Base-by-base conservation (phyloP, 2,888 invertebrate species). In the Standfussiana lucernea region DNA sequence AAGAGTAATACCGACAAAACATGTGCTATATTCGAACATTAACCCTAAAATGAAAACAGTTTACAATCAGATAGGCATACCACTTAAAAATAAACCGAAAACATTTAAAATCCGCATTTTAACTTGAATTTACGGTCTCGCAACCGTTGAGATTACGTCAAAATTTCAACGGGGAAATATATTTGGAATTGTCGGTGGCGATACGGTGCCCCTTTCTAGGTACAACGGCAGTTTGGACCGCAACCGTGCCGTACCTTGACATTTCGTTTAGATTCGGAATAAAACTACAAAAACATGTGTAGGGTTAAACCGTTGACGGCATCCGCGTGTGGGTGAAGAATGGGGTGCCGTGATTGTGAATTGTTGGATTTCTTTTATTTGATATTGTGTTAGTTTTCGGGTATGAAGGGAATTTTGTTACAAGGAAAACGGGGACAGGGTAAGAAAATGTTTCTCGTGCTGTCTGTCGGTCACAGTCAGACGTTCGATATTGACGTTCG, bases 221-320 rank as follows among this genome's bases (percentile, higher is more conserved):
- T 70, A 81, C 82, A 66, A 65, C 79, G 67, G 68, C 82, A 85
- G 83, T 78, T 83, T 59, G 80, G 70, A 80, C 71, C 84, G 80
- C 80, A 74, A 77, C 77, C 79, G 80, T 85, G 81, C 79, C 84
- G 8, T 64, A 87, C 88, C 88, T 87, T 90, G 90, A 89, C 88
- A 90, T 91, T 90, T 89, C 82, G 87, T 82, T 89, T 71, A 84
- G 85, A 78, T 77, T 80, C 66, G 85, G 83, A 85, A 88, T 90
- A 89, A 88, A 90, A 90, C 86, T 89, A 88, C 86, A 87, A 81
- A 84, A 84, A 82, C 73, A 75, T 78, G 74, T 80, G 84, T 70
- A 72, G 72, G 82, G 78, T 85, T 75, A 68, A 73, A 61, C 65
- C 62, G 47, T 65, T 74, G 62, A 72, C 66, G 73, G 62, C 35